Evolutionary conservation across 2,888 invertebrate genomes (phyloP).

Genomic region (Apotomis betuletana): DNA sequence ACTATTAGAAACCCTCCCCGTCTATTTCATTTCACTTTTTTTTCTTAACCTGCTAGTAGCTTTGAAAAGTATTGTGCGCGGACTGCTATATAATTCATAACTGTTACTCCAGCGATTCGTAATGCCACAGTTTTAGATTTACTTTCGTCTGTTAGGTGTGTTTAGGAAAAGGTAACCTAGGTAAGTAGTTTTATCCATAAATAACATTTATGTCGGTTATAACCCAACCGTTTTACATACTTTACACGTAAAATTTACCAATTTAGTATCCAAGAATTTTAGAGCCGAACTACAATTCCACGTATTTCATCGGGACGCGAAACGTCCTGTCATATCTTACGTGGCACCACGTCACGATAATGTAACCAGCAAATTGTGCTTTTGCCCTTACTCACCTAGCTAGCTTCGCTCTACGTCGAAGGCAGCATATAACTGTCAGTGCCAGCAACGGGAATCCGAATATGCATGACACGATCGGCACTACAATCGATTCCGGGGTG

Average conservation of each 20-base stretch:
- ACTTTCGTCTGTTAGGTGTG: not conserved
- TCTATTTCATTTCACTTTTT: not conserved
- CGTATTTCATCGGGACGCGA: no score
- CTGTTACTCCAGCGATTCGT: not conserved
- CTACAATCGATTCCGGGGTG: slow-evolving; percentile 93
- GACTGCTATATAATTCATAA: not conserved
- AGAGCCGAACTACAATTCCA: no score
- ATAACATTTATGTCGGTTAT: no score
- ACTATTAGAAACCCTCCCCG: not conserved
- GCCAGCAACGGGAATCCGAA: slow-evolving; percentile 94
- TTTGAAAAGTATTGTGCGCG: not conserved
- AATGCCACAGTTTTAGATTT: not conserved
- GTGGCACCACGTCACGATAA: no score
- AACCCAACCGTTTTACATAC: no score
- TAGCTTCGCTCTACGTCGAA: slow-evolving; percentile 91
- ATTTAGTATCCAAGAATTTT: no score
- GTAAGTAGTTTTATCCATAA: not conserved
- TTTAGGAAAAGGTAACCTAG: not conserved
- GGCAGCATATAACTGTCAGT: slow-evolving; percentile 93
- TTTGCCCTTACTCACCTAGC: slow-evolving; percentile 79
- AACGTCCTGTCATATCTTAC: no score
- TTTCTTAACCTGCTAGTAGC: not conserved
- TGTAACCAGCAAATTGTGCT: no score
- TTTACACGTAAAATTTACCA: no score
- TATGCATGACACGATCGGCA: slow-evolving; percentile 95